Base-by-base conservation (phyloP, 2,797 vertebrate genomes). In the Limnodromus scolopaceus region DNA sequence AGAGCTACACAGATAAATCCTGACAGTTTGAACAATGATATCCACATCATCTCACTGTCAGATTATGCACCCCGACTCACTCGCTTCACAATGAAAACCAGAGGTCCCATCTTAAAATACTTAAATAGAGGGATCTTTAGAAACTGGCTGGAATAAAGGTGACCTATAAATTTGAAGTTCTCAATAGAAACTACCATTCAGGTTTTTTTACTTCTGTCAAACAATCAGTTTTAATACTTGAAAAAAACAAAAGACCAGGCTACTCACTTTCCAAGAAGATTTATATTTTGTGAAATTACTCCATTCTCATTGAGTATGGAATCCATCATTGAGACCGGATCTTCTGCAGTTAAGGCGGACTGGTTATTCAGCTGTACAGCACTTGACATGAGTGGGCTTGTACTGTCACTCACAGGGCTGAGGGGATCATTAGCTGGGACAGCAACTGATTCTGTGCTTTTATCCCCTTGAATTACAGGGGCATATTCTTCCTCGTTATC, bases 311-410 rank as follows among this genome's bases (percentile, higher is more conserved):
- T 99, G 77, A 99, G 98, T 96, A 99, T 99, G 75, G 99, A 99
- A 98, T 99, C 99, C 99, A 99, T 99, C 98, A 99, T 98, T 74
- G 99, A 99, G 38, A 99, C 97, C 0, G 99, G 99, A 90, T 99
- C 99, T 97, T 99, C 99, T 76, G 98, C 95, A 84, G 98, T 98
- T 83, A 99, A 97, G 34, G 89, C 70, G 2, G 98, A 98, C 30
- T 98, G 97, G 77, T 98, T 99, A 87, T 99, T 99, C 81, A 99
- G 97, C 96, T 98, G 99, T 60, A 99, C 96, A 38, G 98, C 97
- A 55, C 98, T 98, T 84, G 97, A 98, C 79, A 98, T 96, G 30
- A 97, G 94, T 5, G 97, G 98, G 87, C 87, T 95, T 57, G 92
- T 91, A 72, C 94, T 81, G 32, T 98, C 97, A 87, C 76, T 69